Base-by-base conservation (phyloP, 2,113 vertebrate species). In the Hyperopisus bebe region DNA sequence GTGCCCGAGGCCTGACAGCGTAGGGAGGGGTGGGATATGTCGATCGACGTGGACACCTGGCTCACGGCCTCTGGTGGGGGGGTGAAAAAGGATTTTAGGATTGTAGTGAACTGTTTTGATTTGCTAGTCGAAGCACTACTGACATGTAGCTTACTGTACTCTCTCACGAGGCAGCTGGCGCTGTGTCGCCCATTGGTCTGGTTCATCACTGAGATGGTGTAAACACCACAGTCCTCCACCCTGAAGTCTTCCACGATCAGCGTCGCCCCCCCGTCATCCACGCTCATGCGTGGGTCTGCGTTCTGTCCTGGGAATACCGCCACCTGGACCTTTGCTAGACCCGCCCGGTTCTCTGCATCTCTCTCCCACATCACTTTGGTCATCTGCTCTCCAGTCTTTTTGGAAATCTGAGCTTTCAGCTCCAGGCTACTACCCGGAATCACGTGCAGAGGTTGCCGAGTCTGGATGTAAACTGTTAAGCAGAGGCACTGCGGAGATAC, bases 1-100 rank as follows among this genome's bases (percentile, higher is more conserved):
- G 95, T 96, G 9, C 96, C 96, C 94, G 95, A 96, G 55, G 96
- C 93, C 92, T 96, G 95, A 50, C 96, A 96, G 35, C 94, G 91
- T 89, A 96, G 94, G 47, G 55, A 82, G 6, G 93, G 93, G 92
- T 96, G 94, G 1, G 95, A 95, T 82, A 92, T 62, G n/a, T 96
- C 96, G 92, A 96, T 91, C 91, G 94, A 95, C 91, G 96, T 93
- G 0, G 95, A 94, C 27, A 96, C 95, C 0, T 96, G 95, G 90
- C 95, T 92, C 90, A 96, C 94, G 0, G 93, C 91, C 92, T 94
- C 95, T 74, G n/a, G 13, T 74, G 66, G 17, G 47, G 87, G 17
- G 27, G n/a, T 44, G 74, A 17, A 51, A 58, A 89, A 42, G 86
- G 17, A 11, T 8, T 35, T 86, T 9, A 44, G 31, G 27, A 46